Evolutionary conservation across 2,113 vertebrate genomes (phyloP).

Genomic region (Lepisosteus osseus): DNA sequence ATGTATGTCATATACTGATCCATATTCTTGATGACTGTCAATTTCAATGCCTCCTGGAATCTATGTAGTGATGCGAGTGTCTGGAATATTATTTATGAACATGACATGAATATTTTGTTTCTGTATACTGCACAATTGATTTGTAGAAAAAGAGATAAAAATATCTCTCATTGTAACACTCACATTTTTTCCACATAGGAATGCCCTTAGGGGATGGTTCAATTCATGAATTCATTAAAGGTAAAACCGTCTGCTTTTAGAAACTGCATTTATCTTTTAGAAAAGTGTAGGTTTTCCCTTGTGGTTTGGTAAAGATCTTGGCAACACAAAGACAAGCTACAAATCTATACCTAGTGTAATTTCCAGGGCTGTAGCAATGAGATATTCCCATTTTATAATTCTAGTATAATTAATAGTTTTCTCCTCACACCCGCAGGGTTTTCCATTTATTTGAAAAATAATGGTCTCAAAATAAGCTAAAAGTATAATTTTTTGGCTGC

Average conservation of each 20-base stretch:
- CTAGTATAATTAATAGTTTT: no score
- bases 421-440: no score
- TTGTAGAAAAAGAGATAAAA: not conserved
- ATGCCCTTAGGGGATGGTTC: slow-evolving; percentile 12
- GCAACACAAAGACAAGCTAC: not conserved
- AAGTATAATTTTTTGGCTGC: no score
- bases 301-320: not conserved
- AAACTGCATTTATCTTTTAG: slow-evolving; percentile 23
- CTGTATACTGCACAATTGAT: not conserved
- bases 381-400: not conserved
- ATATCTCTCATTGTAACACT: slow-evolving; percentile 17
- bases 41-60: not conserved
- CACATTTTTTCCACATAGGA: slow-evolving; percentile 14
- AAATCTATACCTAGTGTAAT: not conserved
- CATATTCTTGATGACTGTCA: not conserved
- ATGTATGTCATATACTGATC: not conserved
- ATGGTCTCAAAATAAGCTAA: no score
- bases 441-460: no score
- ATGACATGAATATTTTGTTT: not conserved
- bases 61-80: not conserved
- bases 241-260: slow-evolving; percentile 19
- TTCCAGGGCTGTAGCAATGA: not conserved
- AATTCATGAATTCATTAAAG: slow-evolving; percentile 31
- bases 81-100: not conserved
- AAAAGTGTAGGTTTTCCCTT: slow-evolving; percentile 2